Base-by-base conservation (phyloP, 2,113 vertebrate genomes). In the Podocnemis expansa region DNA sequence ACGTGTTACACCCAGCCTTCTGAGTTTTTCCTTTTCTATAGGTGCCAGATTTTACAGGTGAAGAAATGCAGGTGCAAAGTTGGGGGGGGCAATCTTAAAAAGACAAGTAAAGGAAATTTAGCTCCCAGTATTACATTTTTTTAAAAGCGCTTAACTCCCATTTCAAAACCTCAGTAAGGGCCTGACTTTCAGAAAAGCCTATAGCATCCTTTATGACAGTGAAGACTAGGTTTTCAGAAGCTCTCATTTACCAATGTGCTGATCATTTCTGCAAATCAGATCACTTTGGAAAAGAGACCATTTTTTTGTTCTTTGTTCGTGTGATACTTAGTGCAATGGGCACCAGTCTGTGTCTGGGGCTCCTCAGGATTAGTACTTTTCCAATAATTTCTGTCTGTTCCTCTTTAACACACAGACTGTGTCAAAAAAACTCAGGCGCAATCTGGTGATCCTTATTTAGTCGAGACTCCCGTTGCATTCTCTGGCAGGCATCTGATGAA, bases 381-480 rank as follows among this genome's bases (percentile, higher is more conserved):
- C 63, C n/a, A 73, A 8, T 24, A 85, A 34, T 41, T 58, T 83
- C 2, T 67, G 76, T 92, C 87, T 88, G 31, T 84, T 79, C 92
- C 67, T 92, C 79, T 55, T 91, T 67, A 84, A 51, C 93, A 89
- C 70, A 2, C 11, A 0, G 0, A 1, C 83, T 60, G 82, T 10
- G 75, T 81, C 78, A 60, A 3, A 94, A n/a, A 63, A 91, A 70
- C 27, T 52, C 41, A 1, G 76, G 34, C 27, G 82, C 29, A 52
- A 47, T n/a, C 14, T 9, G 1, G 79, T 1, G 76, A 56, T 60
- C 29, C 0, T 58, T 45, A 84, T 79, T 60, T 84, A 27, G 56
- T 43, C 88, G 80, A 31, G 49, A 17, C 70, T 94, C 88, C 86
- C 73, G 82, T 19, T 93, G 89, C 88, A 80, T 85, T 29, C 80